Base-by-base conservation (phyloP, 1,140 invertebrate genomes). In the Sitophilus oryzae region DNA sequence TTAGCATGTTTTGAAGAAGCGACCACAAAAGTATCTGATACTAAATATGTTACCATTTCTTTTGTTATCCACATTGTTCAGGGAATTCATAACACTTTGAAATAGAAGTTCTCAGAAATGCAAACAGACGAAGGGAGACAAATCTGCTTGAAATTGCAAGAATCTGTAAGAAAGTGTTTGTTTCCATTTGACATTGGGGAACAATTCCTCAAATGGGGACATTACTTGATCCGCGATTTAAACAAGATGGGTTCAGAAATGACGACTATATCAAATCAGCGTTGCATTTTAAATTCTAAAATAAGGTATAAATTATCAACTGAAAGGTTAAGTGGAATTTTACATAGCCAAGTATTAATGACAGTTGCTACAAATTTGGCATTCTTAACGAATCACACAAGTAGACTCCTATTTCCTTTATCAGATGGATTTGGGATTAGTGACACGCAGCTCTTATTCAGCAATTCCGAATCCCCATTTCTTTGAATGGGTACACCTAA, bases 181-280 rank as follows among this genome's bases (percentile, higher is more conserved):
- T 58, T 59, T 55, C 35, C 40, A 15, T 59, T 54, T 43, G 52
- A 59, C 30, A 42, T n/a, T n/a, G 2, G 6, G 36, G 52, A 19
- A 47, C 51, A 2, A 45, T 48, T 9, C 22, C 56, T 14, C 25
- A 37, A 49, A 34, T 54, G 5, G 40, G 11, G 2, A 54, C 46
- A 14, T 15, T 59, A 18, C 20, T 59, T 14, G 51, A 59, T 22
- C 46, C 52, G 16, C 8, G 25, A 43, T 55, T 48, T 37, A 54
- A 58, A 44, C 30, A 54, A 18, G 44, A 40, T 18, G 56, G 44
- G 3, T 54, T 58, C 23, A 6, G 50, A 20, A 46, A 4, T 42
- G 9, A 15, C 18, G 56, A 58, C 15, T 53, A 54, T 54, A 36
- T 38, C 1, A n/a, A 19, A 21, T 22, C 15, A n/a, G 56, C 51